Conservation (phyloP, 2,888 invertebrate species). For the Brachyopa scutellaris region DNA sequence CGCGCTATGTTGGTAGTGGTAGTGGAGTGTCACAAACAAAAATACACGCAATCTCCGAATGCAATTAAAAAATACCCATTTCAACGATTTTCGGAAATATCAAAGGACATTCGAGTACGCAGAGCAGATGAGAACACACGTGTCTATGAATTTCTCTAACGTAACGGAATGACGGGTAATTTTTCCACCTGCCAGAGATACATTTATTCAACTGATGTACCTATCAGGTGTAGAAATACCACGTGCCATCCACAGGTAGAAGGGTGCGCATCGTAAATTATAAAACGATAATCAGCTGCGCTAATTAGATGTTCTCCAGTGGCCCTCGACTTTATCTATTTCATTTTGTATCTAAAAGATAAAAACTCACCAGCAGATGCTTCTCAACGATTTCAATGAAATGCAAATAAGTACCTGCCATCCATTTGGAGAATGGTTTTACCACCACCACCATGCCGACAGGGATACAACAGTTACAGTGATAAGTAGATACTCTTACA, state of each 20-base stretch:
- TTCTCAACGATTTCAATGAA: no score
- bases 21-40: no score
- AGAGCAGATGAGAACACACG: not conserved
- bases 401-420: no score
- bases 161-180: conserved; percentile 8
- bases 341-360: not conserved
- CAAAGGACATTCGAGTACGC: not conserved
- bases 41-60: conserved; percentile 19
- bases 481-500: conserved; percentile 9
- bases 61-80: conserved; percentile 37
- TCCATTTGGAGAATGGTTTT: no score
- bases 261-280: not conserved
- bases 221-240: not conserved
- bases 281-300: conserved; percentile 19
- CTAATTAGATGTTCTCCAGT: conserved; percentile 18
- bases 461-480: not conserved
- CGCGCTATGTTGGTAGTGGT: no score
- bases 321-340: not conserved
- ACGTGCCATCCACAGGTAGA: conserved; percentile 1
- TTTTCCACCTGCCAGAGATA: no score
- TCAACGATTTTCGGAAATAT: not conserved
- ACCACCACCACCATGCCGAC: no score
- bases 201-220: no score
- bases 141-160: not conserved
- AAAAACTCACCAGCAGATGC: no score